phyloP scores from a whole-genome alignment of 2,113 vertebrate genomes.

The Taxidea taxus region DNA sequence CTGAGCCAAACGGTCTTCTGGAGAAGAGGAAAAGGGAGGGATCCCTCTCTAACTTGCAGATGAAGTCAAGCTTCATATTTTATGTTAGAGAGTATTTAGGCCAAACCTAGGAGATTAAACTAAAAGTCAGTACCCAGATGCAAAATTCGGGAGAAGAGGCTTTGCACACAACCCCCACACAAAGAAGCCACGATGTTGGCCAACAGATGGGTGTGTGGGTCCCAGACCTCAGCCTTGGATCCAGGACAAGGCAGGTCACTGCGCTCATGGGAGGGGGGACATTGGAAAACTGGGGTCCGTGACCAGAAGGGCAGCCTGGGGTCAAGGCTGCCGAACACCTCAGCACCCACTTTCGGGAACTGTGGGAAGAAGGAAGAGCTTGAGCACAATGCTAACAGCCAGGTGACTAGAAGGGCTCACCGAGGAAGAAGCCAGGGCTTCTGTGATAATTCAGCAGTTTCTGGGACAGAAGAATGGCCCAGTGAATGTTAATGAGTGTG shows the following conservation, averaged over 20 bases:
- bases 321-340: not conserved
- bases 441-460: not conserved
- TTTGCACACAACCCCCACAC: not conserved
- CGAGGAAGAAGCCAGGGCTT: accelerated
- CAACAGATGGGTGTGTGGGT: not conserved
- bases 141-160: not conserved
- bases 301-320: not conserved
- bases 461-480: not conserved
- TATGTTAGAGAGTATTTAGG: not conserved
- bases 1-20: not conserved
- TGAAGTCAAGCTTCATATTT: not conserved
- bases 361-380: not conserved
- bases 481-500: not conserved
- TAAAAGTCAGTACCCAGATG: not conserved
- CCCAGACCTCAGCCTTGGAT: not conserved
- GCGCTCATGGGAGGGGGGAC: not conserved
- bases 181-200: too few relatives aligned
- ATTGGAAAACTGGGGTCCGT: not conserved
- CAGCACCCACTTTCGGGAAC: not conserved
- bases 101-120: not conserved
- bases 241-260: not conserved
- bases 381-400: accelerated
- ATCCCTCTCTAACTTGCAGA: not conserved
- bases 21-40: not conserved
- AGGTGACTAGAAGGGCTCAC: not conserved